A percentile compares a stretch with the other conserved stretches of the same genome.
Evolutionary conservation across 2,113 vertebrate species (phyloP).

Genomic region (Girardinichthys multiradiatus): DNA sequence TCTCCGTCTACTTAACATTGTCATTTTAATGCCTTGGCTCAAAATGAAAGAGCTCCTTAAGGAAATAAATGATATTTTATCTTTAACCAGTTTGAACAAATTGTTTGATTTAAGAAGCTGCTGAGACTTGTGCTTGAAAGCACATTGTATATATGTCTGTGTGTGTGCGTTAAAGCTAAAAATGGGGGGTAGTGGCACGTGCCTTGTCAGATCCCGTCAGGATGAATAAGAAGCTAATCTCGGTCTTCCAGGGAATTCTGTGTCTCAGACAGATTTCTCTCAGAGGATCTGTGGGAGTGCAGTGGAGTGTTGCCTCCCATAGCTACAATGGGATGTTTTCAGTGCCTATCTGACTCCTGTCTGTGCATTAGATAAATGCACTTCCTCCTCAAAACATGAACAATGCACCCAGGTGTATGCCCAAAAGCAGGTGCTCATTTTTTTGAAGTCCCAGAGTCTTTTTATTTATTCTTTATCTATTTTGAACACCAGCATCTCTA

Average conservation of each 20-base stretch:
- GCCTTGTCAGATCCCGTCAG: constrained; percentile 69
- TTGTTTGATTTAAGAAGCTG: constrained; percentile 58
- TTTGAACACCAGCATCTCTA: constrained; percentile 16
- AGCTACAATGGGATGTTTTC: constrained; percentile 40
- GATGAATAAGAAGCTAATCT: constrained; percentile 77
- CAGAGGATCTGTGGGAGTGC: constrained; percentile 52
- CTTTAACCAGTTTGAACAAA: constrained; percentile 55
- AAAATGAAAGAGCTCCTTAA: constrained; percentile 27
- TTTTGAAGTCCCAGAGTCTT: constrained; percentile 17
- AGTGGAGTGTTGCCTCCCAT: constrained; percentile 40
- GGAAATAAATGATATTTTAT: constrained; percentile 51
- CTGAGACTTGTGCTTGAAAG: constrained; percentile 30
- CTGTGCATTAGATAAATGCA: constrained; percentile 20
- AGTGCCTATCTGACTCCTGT: constrained; percentile 46
- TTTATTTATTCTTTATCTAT: constrained; percentile 19
- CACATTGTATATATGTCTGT: constrained; percentile 23
- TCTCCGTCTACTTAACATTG: constrained; percentile 47
- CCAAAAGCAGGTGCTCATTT: not conserved
- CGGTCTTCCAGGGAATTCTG: constrained; percentile 65
- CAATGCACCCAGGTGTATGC: constrained; percentile 15
- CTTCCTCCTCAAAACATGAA: constrained; percentile 38
- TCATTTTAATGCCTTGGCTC: constrained; percentile 29
- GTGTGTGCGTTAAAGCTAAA: constrained; percentile 49
- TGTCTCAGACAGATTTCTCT: constrained; percentile 57
- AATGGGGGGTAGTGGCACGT: constrained; percentile 24